phyloP scores from a whole-genome alignment of 2,888 invertebrate genomes.

The Drosophila rubida region DNA sequence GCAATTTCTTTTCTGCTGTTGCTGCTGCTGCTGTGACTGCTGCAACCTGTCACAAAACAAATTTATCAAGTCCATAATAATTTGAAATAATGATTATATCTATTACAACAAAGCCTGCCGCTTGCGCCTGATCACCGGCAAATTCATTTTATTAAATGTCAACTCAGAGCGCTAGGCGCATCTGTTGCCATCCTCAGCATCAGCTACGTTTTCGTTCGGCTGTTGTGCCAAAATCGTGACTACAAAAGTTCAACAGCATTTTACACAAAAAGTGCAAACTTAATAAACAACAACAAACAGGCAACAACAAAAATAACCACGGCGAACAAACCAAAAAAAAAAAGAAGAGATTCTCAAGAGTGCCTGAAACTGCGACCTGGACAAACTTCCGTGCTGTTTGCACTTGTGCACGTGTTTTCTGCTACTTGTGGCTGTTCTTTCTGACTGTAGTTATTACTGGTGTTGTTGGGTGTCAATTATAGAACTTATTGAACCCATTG shows the following conservation, averaged over 20 bases:
- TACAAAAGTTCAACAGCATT: conserved; percentile 82
- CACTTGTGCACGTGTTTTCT: conserved; percentile 55
- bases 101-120: conserved; percentile 58
- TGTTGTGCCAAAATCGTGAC: conserved; percentile 73
- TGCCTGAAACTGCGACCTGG: conserved; percentile 21
- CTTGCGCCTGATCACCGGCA: conserved; percentile 15
- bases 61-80: conserved; percentile 73
- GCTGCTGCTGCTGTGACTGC: conserved; percentile 51
- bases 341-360: conserved; percentile 45
- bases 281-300: conserved; percentile 48
- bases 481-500: conserved; percentile 36
- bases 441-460: conserved; percentile 7
- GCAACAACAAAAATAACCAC: conserved; percentile 19
- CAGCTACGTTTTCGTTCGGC: conserved; percentile 13
- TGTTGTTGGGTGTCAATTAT: conserved; percentile 50
- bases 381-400: conserved; percentile 51
- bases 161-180: conserved; percentile 61
- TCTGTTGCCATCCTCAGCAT: conserved; percentile 47
- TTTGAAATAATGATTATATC: conserved; percentile 71
- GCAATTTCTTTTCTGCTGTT: conserved; percentile 17
- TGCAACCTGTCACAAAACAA: conserved; percentile 73
- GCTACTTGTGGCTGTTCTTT: conserved; percentile 2
- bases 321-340: conserved; percentile 8
- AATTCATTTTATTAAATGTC: conserved; percentile 78
- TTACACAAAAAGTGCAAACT: conserved; percentile 73